Evolutionary conservation across 2,888 invertebrate species (phyloP), one percentile per base, ranked within the genome.

Genomic region (Calameuta pallipes): DNA sequence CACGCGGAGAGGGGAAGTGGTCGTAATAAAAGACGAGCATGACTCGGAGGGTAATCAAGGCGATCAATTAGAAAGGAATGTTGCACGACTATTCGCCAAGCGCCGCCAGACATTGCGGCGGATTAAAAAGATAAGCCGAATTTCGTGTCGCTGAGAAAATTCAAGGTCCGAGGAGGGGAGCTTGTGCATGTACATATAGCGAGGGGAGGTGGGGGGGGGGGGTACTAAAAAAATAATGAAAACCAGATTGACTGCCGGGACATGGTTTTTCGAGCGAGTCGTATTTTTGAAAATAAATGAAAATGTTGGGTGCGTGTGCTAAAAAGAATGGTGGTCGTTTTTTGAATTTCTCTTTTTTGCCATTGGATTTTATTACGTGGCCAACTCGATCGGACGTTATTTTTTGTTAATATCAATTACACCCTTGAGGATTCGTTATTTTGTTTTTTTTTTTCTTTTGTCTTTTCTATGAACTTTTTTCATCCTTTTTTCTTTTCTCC

Each of bases 61-160:
- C 71, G 71, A 71, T 71, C 71, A 71, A 71, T 71, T 71, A 71
- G 30, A 71, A 34, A 71, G 71, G 71, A 71, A 71, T 71, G 71
- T 31, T 23, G 71, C 71, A 34, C 71, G 71, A 13, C 71, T 71
- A n/a, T 31, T 71, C 31, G 71, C 31, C 33, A 71, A 71, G 71
- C 71, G 71, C 71, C 71, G 71, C 12, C 13, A 71, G 71, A 71
- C 71, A 71, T 71, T 31, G 0, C 15, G 71, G 33, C 71, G 31
- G 71, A 71, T 71, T 71, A 71, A 71, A 71, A 71, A 71, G 71
- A 30, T 11, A 71, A 23, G 71, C 33, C 71, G 33, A 71, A 34
- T 34, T 34, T 34, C 33, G 71, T 3, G 15, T 23, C 33, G 31
- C 9, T 15, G 56, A 56, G 56, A 56, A 56, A 56, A 56, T 23